A percentile compares a stretch with the other conserved stretches of the same genome.
These are phyloP conservation scores for Passer montanus DNA, from an alignment of 2,113 vertebrate species.

Conservation along the genomic window DNA sequence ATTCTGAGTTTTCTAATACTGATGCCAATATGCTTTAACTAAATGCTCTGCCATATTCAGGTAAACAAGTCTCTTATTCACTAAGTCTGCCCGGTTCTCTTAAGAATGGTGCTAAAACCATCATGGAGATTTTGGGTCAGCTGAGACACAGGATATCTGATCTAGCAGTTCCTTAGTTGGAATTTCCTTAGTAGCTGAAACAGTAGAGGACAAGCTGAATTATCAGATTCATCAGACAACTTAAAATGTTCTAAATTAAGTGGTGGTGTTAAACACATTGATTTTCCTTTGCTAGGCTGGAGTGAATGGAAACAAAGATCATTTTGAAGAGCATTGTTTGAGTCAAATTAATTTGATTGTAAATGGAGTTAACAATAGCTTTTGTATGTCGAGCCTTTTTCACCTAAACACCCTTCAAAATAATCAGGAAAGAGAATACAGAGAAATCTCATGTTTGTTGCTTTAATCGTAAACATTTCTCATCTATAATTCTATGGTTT, in stretches of 20 bases:
- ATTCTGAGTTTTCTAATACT: neutral
- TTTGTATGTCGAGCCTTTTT: neutral
- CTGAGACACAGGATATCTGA: slow-evolving; percentile 70
- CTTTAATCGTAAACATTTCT: neutral
- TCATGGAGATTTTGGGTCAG: slow-evolving; percentile 64
- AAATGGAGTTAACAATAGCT: neutral
- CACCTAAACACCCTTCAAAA: neutral
- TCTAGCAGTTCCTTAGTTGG: slow-evolving; percentile 51
- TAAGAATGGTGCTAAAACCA: slow-evolving; percentile 65
- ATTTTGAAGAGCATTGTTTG: neutral
- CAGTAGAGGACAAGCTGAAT: slow-evolving; percentile 72
- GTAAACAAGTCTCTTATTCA: slow-evolving; percentile 19
- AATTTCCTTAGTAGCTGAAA: slow-evolving; percentile 78
- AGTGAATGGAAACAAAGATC: neutral
- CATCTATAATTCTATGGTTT: neutral
- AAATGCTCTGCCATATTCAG: neutral
- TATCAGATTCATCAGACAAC: slow-evolving; percentile 60
- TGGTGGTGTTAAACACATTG: neutral
- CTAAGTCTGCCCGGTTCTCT: slow-evolving; percentile 22
- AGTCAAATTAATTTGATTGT: neutral
- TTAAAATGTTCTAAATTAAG: slow-evolving; percentile 65
- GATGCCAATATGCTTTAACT: neutral
- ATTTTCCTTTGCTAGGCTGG: neutral
- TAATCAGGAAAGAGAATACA: neutral
- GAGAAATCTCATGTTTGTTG: neutral